Conservation (phyloP, 2,113 vertebrate genomes). For the Trichomycterus rosablanca region DNA sequence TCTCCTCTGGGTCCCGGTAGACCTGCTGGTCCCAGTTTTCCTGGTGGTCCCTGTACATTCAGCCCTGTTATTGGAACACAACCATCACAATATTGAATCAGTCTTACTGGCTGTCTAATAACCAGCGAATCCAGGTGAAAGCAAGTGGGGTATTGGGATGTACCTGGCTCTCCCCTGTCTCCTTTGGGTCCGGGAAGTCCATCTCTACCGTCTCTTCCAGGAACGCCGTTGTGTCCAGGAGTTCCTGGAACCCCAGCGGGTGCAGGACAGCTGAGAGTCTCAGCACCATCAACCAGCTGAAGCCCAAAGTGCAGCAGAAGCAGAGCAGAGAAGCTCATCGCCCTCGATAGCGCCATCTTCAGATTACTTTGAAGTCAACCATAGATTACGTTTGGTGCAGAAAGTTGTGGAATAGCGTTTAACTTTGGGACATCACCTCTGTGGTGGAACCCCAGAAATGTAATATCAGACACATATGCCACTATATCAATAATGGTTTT, state of each 20-base stretch:
- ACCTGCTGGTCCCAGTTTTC: constrained; percentile 30
- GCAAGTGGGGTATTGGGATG: too few species aligned
- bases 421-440: too few species aligned
- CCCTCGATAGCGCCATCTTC: constrained; percentile 28
- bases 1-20: constrained; percentile 5
- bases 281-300: neutral
- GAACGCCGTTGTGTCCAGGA: constrained; percentile 33
- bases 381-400: too few species aligned
- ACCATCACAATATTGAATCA: neutral
- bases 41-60: constrained; percentile 30
- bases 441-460: too few species aligned
- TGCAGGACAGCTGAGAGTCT: constrained; percentile 21
- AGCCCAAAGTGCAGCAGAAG: constrained; percentile 9
- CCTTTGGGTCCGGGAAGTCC: constrained; percentile 24
- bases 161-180: constrained; percentile 40
- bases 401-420: too few species aligned
- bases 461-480: too few species aligned
- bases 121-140: too few species aligned
- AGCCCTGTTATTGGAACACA: constrained; percentile 15
- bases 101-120: neutral
- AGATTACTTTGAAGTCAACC: neutral
- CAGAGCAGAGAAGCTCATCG: neutral
- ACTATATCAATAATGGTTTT: too few species aligned
- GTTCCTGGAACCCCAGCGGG: constrained; percentile 26
- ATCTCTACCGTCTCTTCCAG: constrained; percentile 33